These are phyloP conservation scores for Cinclus mexicanus DNA, from an alignment of 2,113 vertebrate genomes.

Conservation along the genomic window DNA sequence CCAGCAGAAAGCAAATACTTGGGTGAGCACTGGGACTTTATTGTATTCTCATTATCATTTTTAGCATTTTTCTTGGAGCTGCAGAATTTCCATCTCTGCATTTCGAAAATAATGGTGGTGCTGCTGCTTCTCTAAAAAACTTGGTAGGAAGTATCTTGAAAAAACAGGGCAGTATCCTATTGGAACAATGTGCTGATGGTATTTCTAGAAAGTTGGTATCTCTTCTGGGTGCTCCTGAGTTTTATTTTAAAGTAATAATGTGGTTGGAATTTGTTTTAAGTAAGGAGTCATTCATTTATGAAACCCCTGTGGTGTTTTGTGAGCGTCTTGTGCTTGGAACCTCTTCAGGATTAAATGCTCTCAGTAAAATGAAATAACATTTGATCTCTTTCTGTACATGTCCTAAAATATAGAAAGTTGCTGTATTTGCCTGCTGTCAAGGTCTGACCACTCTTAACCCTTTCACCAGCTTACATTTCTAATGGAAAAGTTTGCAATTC, in stretches of 20 bases:
- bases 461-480: conserved; percentile 89
- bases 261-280: not conserved
- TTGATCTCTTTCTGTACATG: not conserved
- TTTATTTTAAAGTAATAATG: not conserved
- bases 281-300: not conserved
- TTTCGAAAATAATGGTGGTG: not conserved
- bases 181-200: not conserved
- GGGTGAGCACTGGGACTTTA: conserved; percentile 78
- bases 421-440: conserved; percentile 15
- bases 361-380: not conserved
- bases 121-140: not conserved
- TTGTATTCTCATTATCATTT: not conserved
- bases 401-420: not conserved
- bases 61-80: not conserved
- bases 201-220: not conserved
- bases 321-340: not conserved
- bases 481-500: conserved; percentile 79
- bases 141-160: not conserved
- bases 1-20: conserved; percentile 85
- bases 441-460: conserved; percentile 75
- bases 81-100: not conserved
- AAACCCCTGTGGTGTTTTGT: not conserved
- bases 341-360: not conserved
- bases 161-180: not conserved
- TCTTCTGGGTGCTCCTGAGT: not conserved